Conservation (phyloP, 2,797 vertebrate genomes). For the Carapus acus region DNA sequence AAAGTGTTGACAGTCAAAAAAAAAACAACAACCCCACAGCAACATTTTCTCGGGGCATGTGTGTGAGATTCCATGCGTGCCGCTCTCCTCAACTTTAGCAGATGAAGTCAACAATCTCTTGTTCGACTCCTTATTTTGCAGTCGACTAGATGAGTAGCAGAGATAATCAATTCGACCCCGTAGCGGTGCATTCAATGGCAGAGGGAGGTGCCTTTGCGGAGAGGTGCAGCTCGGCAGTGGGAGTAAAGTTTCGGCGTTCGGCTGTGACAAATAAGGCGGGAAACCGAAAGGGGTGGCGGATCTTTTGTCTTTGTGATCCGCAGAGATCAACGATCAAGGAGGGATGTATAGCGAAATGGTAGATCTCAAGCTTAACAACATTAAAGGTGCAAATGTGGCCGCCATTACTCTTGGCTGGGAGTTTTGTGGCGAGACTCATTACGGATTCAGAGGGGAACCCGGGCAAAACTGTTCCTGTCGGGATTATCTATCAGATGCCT, state of each 20-base stretch:
- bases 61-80: not conserved
- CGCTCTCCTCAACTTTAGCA: constrained; percentile 14
- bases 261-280: constrained; percentile 55
- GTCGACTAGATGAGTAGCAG: constrained; percentile 6
- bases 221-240: constrained; percentile 22
- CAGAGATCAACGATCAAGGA: constrained; percentile 63
- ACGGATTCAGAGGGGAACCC: constrained; percentile 44
- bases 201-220: constrained; percentile 4
- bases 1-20: constrained; percentile 25
- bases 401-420: constrained; percentile 61
- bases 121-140: constrained; percentile 13
- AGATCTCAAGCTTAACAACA: constrained; percentile 68
- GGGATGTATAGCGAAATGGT: constrained; percentile 69
- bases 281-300: constrained; percentile 48
- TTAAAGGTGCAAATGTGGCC: constrained; percentile 63
- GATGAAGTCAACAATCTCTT: constrained; percentile 11
- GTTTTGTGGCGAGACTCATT: constrained; percentile 46
- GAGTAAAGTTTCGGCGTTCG: constrained; percentile 37
- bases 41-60: constrained; percentile 1
- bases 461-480: constrained; percentile 26
- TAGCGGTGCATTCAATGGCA: constrained; percentile 5
- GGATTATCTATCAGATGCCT: constrained; percentile 36
- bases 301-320: constrained; percentile 43
- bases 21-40: constrained; percentile 39
- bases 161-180: constrained; percentile 21